Percentiles rank a stretch among this genome's conserved stretches.
Conservation (phyloP, 2,797 vertebrate species). For the Rhadinocentrus ornatus region DNA sequence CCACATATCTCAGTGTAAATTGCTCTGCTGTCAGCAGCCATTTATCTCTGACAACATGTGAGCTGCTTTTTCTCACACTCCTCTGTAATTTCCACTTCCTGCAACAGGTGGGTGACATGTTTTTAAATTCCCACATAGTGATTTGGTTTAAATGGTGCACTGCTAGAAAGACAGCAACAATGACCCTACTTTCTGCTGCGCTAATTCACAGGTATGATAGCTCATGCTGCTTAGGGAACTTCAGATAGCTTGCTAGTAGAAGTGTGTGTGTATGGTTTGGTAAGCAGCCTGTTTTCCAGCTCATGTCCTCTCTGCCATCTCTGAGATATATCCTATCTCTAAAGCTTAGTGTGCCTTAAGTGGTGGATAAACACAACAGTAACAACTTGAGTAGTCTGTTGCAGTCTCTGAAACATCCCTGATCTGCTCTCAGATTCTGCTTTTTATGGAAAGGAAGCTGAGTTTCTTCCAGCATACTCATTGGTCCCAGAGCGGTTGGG, state of each 20-base stretch:
- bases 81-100: slow-evolving; percentile 67
- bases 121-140: slow-evolving; percentile 49
- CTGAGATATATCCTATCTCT: slow-evolving; percentile 26
- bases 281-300: slow-evolving; percentile 57
- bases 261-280: slow-evolving; percentile 25
- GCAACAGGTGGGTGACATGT: slow-evolving; percentile 67
- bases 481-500: slow-evolving; percentile 40
- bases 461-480: slow-evolving; percentile 21
- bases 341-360: slow-evolving; percentile 22
- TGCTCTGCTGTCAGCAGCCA: slow-evolving; percentile 25
- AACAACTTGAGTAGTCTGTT: slow-evolving; percentile 34
- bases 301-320: slow-evolving; percentile 60
- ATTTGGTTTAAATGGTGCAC: slow-evolving; percentile 63
- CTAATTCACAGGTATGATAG: slow-evolving; percentile 32
- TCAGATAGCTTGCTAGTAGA: slow-evolving; percentile 21
- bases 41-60: slow-evolving; percentile 47
- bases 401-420: slow-evolving; percentile 27
- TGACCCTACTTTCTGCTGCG: slow-evolving; percentile 30
- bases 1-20: slow-evolving; percentile 4
- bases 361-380: slow-evolving; percentile 40
- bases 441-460: slow-evolving; percentile 36
- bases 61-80: slow-evolving; percentile 36
- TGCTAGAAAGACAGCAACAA: slow-evolving; percentile 47
- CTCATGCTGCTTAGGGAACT: slow-evolving; percentile 26
- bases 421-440: slow-evolving; percentile 22